A percentile compares a stretch with the other conserved stretches of the same genome.
These are phyloP conservation scores for Nephila pilipes DNA, from an alignment of 1,140 invertebrate species.

Conservation along the genomic window DNA sequence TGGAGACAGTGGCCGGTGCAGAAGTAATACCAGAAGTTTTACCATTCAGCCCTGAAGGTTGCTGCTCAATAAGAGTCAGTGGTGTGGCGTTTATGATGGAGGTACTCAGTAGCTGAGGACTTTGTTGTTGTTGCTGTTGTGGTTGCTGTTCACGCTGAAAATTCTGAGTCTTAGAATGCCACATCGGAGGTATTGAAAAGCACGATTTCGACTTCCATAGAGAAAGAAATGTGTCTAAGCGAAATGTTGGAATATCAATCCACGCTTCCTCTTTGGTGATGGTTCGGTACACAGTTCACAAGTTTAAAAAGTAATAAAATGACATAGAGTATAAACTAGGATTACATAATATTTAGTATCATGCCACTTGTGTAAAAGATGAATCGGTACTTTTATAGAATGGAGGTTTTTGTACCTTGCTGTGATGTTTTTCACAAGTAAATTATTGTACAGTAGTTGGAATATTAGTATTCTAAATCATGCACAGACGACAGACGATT, in stretches of 20 bases:
- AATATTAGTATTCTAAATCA: no score
- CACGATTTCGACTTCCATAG: not conserved
- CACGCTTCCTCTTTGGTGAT: not conserved
- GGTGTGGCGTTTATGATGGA: constrained; percentile 68
- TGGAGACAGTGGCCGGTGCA: not conserved
- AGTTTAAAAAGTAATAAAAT: no score
- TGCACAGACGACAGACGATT: no score
- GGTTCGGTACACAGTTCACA: not conserved
- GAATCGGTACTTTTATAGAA: no score
- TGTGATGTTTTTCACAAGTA: no score
- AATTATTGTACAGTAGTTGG: no score
- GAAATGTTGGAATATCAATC: not conserved
- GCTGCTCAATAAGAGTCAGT: constrained; percentile 57
- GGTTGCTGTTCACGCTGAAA: not conserved
- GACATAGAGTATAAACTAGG: no score
- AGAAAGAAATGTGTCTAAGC: not conserved
- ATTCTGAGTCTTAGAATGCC: constrained; percentile 34
- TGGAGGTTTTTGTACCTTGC: no score
- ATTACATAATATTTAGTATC: no score
- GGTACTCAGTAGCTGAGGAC: constrained; percentile 11
- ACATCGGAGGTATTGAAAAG: constrained; percentile 44
- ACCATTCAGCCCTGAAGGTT: constrained; percentile 51
- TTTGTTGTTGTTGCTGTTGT: not conserved
- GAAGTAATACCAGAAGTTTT: constrained; percentile 10
- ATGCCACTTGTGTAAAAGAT: no score